Evolutionary conservation across 2,797 vertebrate species (phyloP), one percentile per base, ranked within the genome.

Genomic region (Chloroceryle inda): DNA sequence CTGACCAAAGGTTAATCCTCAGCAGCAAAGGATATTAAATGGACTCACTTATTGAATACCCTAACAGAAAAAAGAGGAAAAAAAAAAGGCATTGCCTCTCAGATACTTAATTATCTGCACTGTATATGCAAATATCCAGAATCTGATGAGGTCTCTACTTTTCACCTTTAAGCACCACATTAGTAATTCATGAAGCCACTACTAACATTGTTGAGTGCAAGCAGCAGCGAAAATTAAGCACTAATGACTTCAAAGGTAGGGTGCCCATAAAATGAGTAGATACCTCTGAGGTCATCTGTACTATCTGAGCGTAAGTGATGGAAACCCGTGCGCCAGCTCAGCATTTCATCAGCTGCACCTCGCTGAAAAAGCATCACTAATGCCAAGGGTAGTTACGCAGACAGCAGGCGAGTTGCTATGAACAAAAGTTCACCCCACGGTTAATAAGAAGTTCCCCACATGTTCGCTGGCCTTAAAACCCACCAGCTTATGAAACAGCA

Each of bases 141-240:
- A 85, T 97, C 66, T 96, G 96, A 97, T 97, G 92, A 97, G 95
- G 92, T 97, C 96, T 97, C 97, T 98, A 93, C 72, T 96, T 97
- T 96, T 97, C 93, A 96, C 96, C 95, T 97, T 89, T 95, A 96
- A 97, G 78, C 52, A 80, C 38, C 73, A 52, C 85, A 97, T 98
- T 89, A 97, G 84, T 95, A 97, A 98, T 97, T 98, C 96, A 97
- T 91, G 91, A 97, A 95, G 87, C 92, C 59, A 69, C 71, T 64
- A 64, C 71, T 88, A 96, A 88, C 11, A 14, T 84, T 89, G 64
- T 88, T 64, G 89, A 88, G 92, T 55, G 67, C 74, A 95, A 88
- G 78, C 62, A 94, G 82, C 77, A 92, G 74, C 89, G 81, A 94
- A 97, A 96, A 94, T 97, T 94, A 97, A 95, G 93, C 80, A 88